Evolutionary conservation across 2,797 vertebrate species (phyloP), one percentile per base, ranked within the genome.

Genomic region (Siniperca undulata): DNA sequence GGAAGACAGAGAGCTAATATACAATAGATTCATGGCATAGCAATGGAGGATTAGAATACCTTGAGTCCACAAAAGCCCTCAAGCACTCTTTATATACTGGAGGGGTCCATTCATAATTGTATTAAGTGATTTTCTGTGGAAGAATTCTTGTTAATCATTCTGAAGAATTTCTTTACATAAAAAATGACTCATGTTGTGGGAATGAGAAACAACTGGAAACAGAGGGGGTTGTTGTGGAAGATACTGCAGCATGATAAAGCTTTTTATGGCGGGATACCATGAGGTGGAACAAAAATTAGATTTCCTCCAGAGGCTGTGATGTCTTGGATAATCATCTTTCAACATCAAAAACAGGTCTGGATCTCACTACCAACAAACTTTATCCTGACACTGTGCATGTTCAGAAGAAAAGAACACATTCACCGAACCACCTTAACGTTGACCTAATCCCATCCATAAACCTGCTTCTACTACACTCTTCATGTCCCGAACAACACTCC

Each of bases 91-190:
- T 84, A 84, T 90, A 87, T 82, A 48, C 74, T 10, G 42, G 79
- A 82, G 69, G 74, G 84, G 78, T 83, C 86, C 81, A 84, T 90
- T 90, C 82, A 83, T 89, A 84, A 91, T 87, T 89, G 84, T 83
- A 87, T 88, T 86, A 86, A 78, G 71, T 87, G 81, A 91, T 91
- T 92, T 92, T 88, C 88, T 82, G 70, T 72, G 84, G 68, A 94
- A 59, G 79, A 94, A 91, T 90, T 90, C 74, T 84, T 93, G 87
- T 84, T 91, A 81, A 93, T 92, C 73, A 85, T 85, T 84, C 76
- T 13, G 72, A 65, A 79, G 86, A 87, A 82, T 85, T 81, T 87
- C 82, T 91, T 67, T 48, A 71, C 59, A 77, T 53, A 65, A 64
- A 88, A 83, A 80, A 79, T 83, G 75, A 87, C 50, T 91, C 77